A percentile compares a stretch with the other conserved stretches of the same genome.
phyloP scores from a whole-genome alignment of 1,140 invertebrate genomes.

The Orius insidiosus region DNA sequence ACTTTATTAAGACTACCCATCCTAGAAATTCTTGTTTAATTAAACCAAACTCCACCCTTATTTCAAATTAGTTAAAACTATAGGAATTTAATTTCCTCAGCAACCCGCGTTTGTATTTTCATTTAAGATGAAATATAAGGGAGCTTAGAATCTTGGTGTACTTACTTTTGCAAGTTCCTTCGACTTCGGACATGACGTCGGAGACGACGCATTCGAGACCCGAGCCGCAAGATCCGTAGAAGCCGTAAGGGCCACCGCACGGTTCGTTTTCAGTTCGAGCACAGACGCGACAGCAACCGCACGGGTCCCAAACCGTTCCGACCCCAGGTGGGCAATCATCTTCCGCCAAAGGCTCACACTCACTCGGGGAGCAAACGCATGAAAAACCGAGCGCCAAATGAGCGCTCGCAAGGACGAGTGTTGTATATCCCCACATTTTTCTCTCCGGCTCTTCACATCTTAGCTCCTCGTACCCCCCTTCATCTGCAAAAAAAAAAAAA shows the following conservation, averaged over 20 bases:
- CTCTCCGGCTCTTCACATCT: slow-evolving; percentile 2
- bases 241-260: slow-evolving; percentile 58
- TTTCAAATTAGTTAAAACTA: too few relatives aligned
- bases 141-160: slow-evolving; percentile 17
- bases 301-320: slow-evolving; percentile 34
- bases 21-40: too few relatives aligned
- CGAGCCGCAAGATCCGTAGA: slow-evolving; percentile 65
- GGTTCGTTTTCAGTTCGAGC: slow-evolving; percentile 63
- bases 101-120: too few relatives aligned
- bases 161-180: slow-evolving; percentile 33
- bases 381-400: slow-evolving; percentile 14
- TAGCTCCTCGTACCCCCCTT: slow-evolving; percentile 1
- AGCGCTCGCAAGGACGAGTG: slow-evolving; percentile 8
- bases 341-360: slow-evolving; percentile 31
- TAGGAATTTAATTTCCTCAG: too few relatives aligned
- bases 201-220: slow-evolving; percentile 50
- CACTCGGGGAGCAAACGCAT: slow-evolving; percentile 33
- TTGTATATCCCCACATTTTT: slow-evolving; percentile 1
- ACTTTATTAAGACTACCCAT: too few relatives aligned
- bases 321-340: slow-evolving; percentile 34
- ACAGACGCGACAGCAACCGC: slow-evolving; percentile 69
- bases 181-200: slow-evolving; percentile 26
- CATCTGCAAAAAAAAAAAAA: slow-evolving; percentile 6
- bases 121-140: too few relatives aligned
- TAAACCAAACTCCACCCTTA: too few relatives aligned